phyloP scores from a whole-genome alignment of 2,113 vertebrate species.

The Crocuta crocuta region DNA sequence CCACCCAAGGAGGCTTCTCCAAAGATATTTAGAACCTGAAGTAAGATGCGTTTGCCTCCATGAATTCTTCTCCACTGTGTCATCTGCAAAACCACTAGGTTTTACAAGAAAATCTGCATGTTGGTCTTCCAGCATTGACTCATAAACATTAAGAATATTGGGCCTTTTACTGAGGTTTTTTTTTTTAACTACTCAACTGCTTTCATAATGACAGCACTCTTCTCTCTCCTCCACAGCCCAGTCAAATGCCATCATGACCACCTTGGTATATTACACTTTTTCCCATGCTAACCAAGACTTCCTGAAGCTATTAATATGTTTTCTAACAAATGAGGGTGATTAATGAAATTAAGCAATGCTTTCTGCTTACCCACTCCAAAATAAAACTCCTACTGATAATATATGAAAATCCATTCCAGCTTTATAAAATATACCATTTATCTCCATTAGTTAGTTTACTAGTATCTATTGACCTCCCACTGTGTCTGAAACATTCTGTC shows the following conservation, averaged over 20 bases:
- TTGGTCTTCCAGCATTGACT: background rate
- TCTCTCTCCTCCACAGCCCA: background rate
- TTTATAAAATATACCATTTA: slow-evolving; percentile 12
- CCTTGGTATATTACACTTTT: background rate
- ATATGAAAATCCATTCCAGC: slow-evolving; percentile 32
- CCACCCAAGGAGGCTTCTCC: background rate
- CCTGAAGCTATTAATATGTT: background rate
- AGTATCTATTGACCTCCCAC: background rate
- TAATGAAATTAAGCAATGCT: slow-evolving; percentile 61
- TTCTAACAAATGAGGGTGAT: slow-evolving; percentile 39
- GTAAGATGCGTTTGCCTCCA: background rate
- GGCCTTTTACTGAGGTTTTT: background rate
- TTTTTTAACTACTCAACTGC: background rate
- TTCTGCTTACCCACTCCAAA: slow-evolving; percentile 29
- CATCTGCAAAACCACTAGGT: background rate
- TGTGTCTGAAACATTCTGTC: background rate
- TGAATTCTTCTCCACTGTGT: background rate
- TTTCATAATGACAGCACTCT: background rate
- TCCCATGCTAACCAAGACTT: background rate
- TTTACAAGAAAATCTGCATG: background rate
- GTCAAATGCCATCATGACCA: background rate
- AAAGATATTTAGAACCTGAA: background rate
- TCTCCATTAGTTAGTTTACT: slow-evolving; percentile 43
- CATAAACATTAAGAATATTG: background rate
- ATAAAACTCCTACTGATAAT: slow-evolving; percentile 50